A percentile compares a stretch with the other conserved stretches of the same genome.
Conservation (phyloP, 2,113 vertebrate species). For the Hippoglossus stenolepis region DNA sequence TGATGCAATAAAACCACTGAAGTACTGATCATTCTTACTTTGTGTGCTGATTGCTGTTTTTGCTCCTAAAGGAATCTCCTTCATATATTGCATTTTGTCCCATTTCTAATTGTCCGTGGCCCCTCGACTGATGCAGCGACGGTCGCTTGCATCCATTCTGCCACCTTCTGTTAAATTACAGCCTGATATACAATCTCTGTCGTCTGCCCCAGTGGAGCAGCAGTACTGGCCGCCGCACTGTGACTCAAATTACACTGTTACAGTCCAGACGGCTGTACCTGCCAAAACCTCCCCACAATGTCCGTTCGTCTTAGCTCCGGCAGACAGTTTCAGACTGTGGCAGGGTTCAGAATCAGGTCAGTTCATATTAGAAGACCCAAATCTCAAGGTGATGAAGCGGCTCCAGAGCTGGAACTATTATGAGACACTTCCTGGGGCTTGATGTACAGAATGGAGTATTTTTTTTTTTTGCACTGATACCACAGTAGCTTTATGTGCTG, state of each 20-base stretch:
- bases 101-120: background rate
- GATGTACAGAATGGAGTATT: constrained; percentile 18
- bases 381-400: constrained; percentile 53
- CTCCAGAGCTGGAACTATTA: constrained; percentile 49
- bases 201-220: constrained; percentile 8
- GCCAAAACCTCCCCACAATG: constrained; percentile 53
- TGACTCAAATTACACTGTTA: constrained; percentile 61
- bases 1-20: background rate
- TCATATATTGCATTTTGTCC: background rate
- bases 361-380: constrained; percentile 51
- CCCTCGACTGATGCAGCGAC: background rate
- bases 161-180: constrained; percentile 28
- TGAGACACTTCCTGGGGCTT: constrained; percentile 40
- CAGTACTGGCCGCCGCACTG: constrained; percentile 9
- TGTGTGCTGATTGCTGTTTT: background rate
- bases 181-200: constrained; percentile 36
- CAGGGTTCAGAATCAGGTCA: constrained; percentile 67
- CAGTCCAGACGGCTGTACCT: constrained; percentile 34
- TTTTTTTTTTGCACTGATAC: constrained; percentile 31
- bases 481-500: constrained; percentile 19
- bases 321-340: constrained; percentile 58
- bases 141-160: background rate
- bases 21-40: background rate
- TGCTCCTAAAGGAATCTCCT: background rate
- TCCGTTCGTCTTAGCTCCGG: constrained; percentile 42